Conservation (phyloP, 2,113 vertebrate species). For the Sorex fumeus region DNA sequence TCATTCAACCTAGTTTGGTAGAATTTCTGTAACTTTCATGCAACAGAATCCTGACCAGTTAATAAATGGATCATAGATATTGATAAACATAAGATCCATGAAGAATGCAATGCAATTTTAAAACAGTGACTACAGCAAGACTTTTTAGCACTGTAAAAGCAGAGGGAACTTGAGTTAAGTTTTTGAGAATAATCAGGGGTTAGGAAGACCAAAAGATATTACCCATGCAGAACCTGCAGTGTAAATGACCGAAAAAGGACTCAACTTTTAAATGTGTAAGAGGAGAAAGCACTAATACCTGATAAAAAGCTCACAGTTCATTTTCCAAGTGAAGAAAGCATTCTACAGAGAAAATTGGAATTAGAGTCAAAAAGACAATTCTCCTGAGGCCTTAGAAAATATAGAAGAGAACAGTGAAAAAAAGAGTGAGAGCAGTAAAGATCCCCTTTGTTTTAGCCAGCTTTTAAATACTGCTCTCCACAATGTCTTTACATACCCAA, state of each 20-base stretch:
- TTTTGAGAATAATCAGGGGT: not conserved
- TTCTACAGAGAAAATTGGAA: constrained; percentile 54
- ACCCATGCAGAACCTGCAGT: not conserved
- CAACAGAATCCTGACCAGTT: constrained; percentile 11
- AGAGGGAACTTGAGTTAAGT: not conserved
- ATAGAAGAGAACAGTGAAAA: not conserved
- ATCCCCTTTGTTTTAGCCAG: not conserved
- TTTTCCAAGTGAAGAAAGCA: constrained; percentile 28
- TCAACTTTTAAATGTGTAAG: not conserved
- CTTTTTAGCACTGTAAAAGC: not conserved
- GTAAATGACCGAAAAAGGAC: not conserved
- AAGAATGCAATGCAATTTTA: not conserved
- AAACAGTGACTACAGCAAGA: constrained; percentile 12
- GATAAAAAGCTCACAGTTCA: not conserved
- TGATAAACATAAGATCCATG: not conserved
- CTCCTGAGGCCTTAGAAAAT: constrained; percentile 1
- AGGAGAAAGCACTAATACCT: constrained; percentile 40
- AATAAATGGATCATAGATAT: not conserved
- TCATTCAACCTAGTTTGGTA: not conserved
- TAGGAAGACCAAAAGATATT: not conserved
- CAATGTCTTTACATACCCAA: not conserved
- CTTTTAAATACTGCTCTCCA: not conserved
- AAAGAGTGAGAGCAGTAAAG: not conserved
- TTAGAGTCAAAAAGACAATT: not conserved
- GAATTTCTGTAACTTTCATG: constrained; percentile 23